Evolutionary conservation across 2,113 vertebrate genomes (phyloP).

Genomic region (Platysteira castanea): DNA sequence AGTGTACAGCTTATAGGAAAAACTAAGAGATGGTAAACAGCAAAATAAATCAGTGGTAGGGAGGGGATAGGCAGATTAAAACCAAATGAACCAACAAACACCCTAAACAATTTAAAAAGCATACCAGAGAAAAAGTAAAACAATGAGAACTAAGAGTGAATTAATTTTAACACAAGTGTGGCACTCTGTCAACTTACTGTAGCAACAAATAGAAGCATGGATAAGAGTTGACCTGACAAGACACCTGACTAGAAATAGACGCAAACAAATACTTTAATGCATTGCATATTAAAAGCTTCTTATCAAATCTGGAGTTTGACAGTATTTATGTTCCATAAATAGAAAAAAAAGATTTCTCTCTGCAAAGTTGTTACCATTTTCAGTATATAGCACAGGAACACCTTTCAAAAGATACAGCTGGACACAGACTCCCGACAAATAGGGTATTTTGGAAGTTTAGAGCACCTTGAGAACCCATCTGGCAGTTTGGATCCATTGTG

Average conservation of each 20-base stretch:
- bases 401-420: not conserved
- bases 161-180: not conserved
- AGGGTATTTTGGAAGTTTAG: not conserved
- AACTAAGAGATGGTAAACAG: not conserved
- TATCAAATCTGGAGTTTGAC: not conserved
- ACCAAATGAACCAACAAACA: not conserved
- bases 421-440: not conserved
- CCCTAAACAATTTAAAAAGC: not conserved
- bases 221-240: not conserved
- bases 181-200: not conserved
- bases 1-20: not conserved
- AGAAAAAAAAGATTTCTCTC: not conserved
- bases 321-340: not conserved
- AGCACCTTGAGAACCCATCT: not conserved
- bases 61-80: not conserved
- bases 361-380: not conserved
- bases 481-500: not conserved
- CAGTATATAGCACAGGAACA: not conserved
- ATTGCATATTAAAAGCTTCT: not conserved
- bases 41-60: not conserved
- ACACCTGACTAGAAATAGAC: not conserved
- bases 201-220: not conserved
- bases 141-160: not conserved
- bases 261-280: not conserved
- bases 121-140: not conserved